These are phyloP conservation scores for Monochamus saltuarius DNA, from an alignment of 1,140 invertebrate species.

Conservation along the genomic window DNA sequence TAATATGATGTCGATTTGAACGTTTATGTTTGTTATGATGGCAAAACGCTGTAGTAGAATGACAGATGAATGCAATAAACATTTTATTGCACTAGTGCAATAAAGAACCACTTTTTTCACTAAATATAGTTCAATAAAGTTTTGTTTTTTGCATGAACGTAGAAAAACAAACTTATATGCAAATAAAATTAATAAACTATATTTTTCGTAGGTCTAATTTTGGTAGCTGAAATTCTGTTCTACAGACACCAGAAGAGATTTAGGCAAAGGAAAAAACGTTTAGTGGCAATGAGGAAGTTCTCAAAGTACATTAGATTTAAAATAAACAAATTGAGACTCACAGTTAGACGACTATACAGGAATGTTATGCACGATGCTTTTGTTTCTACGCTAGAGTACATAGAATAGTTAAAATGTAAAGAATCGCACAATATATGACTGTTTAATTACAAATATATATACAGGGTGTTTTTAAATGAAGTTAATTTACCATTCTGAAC, in stretches of 20 bases:
- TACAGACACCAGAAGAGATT: slow-evolving; percentile 23
- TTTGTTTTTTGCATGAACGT: too few relatives aligned
- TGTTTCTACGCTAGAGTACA: slow-evolving; percentile 44
- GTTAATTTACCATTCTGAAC: too few relatives aligned
- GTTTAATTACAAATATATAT: too few relatives aligned
- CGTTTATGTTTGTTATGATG: too few relatives aligned
- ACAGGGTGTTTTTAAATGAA: too few relatives aligned
- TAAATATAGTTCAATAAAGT: too few relatives aligned
- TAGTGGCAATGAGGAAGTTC: slow-evolving; percentile 17
- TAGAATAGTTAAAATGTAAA: slow-evolving; percentile 30
- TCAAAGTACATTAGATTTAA: slow-evolving; percentile 17
- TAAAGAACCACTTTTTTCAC: too few relatives aligned
- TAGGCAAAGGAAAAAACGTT: slow-evolving; percentile 17
- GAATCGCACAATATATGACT: not conserved
- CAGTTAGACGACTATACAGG: slow-evolving; percentile 24
- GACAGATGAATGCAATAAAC: too few relatives aligned
- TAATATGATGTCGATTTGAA: too few relatives aligned
- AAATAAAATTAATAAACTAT: slow-evolving; percentile 11
- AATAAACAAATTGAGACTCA: slow-evolving; percentile 14
- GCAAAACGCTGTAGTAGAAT: too few relatives aligned
- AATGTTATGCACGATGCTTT: slow-evolving; percentile 44
- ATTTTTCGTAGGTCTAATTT: slow-evolving; percentile 32
- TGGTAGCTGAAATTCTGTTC: slow-evolving; percentile 29
- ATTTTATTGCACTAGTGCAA: too few relatives aligned
- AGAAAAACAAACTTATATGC: too few relatives aligned